phyloP scores from a whole-genome alignment of 2,888 invertebrate species.

The Sympetrum striolatum region DNA sequence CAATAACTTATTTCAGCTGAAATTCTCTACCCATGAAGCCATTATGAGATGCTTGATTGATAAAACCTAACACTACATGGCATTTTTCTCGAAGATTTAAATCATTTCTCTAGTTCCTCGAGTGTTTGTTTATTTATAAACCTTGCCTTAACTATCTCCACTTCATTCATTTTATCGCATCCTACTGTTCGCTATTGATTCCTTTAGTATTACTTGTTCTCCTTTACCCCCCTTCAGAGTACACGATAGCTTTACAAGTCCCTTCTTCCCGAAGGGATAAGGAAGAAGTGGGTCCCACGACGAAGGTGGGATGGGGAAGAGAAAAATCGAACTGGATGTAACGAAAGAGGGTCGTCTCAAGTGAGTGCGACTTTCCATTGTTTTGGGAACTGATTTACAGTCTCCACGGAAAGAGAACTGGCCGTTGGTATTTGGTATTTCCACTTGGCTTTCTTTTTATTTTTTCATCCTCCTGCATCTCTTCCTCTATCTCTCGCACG shows the following conservation, averaged over 20 bases:
- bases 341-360: background rate
- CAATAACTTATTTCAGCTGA: too few relatives aligned
- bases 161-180: background rate
- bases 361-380: constrained; percentile 32
- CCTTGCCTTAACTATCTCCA: background rate
- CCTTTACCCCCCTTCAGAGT: background rate
- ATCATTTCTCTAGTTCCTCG: too few relatives aligned
- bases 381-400: constrained; percentile 7
- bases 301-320: background rate
- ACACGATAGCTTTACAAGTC: background rate
- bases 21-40: too few relatives aligned
- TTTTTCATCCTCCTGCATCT: background rate
- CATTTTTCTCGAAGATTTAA: too few relatives aligned
- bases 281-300: background rate
- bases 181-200: background rate
- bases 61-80: too few relatives aligned
- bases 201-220: background rate
- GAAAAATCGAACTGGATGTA: background rate
- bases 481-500: background rate
- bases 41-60: too few relatives aligned
- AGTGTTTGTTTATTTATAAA: too few relatives aligned
- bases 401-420: background rate
- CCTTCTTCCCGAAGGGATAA: background rate
- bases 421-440: background rate
- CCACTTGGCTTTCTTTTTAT: background rate